Conservation (phyloP, 2,888 invertebrate genomes). For the Entomobrya proxima region DNA sequence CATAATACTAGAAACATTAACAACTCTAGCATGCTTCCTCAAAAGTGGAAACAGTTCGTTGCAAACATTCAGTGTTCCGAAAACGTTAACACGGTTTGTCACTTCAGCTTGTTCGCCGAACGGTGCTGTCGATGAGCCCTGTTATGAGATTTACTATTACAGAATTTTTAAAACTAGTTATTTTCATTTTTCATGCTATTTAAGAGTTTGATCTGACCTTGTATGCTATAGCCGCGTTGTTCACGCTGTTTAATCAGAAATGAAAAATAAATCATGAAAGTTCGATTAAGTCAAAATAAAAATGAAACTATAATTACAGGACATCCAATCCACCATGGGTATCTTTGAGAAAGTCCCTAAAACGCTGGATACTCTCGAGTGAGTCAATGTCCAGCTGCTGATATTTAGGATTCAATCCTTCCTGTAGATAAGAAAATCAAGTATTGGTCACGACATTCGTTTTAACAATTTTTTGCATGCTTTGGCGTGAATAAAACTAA, state of each 20-base stretch:
- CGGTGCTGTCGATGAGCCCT: constrained; percentile 81
- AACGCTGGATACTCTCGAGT: constrained; percentile 80
- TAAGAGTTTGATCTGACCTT: constrained; percentile 77
- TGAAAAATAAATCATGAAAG: too few relatives aligned
- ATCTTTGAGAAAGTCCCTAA: constrained; percentile 81
- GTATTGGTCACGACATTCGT: not conserved
- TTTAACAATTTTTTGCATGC: not conserved
- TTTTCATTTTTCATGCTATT: not conserved
- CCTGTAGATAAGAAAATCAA: constrained; percentile 74
- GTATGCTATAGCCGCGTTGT: constrained; percentile 87
- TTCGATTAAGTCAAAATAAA: too few relatives aligned
- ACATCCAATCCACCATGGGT: constrained; percentile 85
- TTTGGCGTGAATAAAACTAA: constrained; percentile 71
- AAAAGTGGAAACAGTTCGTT: constrained; percentile 86
- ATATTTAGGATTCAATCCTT: constrained; percentile 79
- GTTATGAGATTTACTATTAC: constrained; percentile 76
- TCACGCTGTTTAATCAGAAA: too few relatives aligned
- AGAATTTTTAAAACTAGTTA: constrained; percentile 78
- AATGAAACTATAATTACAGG: too few relatives aligned
- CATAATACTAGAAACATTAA: constrained; percentile 85
- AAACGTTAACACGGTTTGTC: constrained; percentile 85
- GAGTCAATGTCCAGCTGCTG: constrained; percentile 85
- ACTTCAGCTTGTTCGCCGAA: constrained; percentile 84
- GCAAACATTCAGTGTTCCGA: constrained; percentile 82
- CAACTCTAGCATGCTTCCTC: constrained; percentile 84